phyloP scores from a whole-genome alignment of 2,113 vertebrate genomes.

The Tupaia tana region DNA sequence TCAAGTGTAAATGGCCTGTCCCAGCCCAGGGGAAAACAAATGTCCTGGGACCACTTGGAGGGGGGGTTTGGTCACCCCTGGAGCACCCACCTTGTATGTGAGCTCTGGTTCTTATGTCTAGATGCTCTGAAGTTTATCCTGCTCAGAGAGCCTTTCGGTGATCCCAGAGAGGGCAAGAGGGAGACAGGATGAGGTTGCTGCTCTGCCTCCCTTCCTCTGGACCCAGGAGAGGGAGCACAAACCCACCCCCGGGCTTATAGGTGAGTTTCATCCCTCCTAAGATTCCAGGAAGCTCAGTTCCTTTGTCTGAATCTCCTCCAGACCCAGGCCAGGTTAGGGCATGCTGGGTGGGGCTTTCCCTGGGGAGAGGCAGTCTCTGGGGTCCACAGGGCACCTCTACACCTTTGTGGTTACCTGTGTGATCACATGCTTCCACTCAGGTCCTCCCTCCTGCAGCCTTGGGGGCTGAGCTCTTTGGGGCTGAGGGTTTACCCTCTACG shows the following conservation, averaged over 20 bases:
- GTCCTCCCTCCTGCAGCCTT: conserved; percentile 53
- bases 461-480: not conserved
- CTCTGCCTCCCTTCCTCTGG: not conserved
- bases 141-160: accelerated
- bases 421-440: conserved; percentile 21
- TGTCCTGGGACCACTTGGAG: accelerated
- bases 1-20: accelerated
- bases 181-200: not conserved
- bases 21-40: not conserved
- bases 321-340: no score
- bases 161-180: no score
- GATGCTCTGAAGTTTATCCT: not conserved
- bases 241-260: no score
- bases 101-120: accelerated
- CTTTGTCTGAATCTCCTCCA: not conserved
- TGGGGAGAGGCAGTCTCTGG: not conserved
- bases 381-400: not conserved
- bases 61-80: not conserved
- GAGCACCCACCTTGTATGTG: not conserved
- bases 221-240: not conserved
- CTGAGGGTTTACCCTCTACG: not conserved
- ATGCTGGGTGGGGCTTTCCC: not conserved
- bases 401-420: not conserved
- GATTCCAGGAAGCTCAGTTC: not conserved
- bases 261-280: not conserved